A percentile compares a stretch with the other conserved stretches of the same genome.
Conservation (phyloP, 1,140 invertebrate genomes). For the Drosophila chauvacae region DNA sequence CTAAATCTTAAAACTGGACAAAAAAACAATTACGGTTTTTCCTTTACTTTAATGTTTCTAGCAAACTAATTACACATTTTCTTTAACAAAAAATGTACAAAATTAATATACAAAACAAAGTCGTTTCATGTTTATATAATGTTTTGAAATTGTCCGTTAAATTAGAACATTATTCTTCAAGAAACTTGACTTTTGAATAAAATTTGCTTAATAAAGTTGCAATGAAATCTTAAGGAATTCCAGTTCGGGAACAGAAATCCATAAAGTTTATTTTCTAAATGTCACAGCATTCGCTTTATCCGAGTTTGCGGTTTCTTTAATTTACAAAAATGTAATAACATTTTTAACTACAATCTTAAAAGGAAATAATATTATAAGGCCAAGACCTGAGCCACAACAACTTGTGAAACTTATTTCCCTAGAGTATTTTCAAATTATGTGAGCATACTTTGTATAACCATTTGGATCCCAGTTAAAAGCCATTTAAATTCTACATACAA, state of each 20-base stretch:
- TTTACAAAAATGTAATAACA: neutral
- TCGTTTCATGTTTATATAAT: neutral
- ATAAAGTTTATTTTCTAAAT: constrained; percentile 16
- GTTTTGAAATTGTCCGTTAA: neutral
- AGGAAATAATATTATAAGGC: too few relatives aligned
- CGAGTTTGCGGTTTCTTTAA: neutral
- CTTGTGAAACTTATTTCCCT: neutral
- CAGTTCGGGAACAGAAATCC: neutral
- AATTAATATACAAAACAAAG: neutral
- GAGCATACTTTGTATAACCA: neutral
- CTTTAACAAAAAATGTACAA: too few relatives aligned
- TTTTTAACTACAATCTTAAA: neutral
- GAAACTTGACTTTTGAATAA: constrained; percentile 6
- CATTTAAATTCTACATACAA: neutral
- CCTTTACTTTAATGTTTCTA: neutral
- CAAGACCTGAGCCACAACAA: neutral
- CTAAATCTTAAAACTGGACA: neutral
- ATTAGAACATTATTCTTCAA: neutral
- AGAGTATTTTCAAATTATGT: neutral
- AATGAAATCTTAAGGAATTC: constrained; percentile 6
- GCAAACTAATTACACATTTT: neutral
- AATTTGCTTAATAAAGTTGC: constrained; percentile 13
- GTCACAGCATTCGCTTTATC: neutral
- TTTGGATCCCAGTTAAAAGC: neutral
- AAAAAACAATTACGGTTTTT: neutral